A percentile compares a stretch with the other conserved stretches of the same genome.
Conservation (phyloP, 2,888 invertebrate species). For the Heliconius hortense region DNA sequence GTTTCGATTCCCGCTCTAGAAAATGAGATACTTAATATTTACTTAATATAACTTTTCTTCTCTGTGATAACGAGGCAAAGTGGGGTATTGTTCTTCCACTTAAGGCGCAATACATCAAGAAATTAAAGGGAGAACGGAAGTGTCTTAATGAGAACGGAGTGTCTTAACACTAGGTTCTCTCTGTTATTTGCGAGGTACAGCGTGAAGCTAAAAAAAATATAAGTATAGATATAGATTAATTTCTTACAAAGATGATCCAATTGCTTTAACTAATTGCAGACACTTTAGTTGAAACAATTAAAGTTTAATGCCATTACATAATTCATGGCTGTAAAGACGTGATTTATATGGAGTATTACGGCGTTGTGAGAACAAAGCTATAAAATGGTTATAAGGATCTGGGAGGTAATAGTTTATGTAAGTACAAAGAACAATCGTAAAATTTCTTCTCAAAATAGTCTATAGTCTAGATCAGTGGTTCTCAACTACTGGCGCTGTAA, state of each 20-base stretch:
- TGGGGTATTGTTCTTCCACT: no score
- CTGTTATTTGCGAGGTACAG: not conserved
- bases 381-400: not conserved
- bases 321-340: conserved; percentile 5
- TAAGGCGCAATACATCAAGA: no score
- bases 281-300: conserved; percentile 1
- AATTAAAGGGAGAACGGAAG: no score
- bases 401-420: not conserved
- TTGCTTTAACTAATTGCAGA: not conserved
- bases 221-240: not conserved
- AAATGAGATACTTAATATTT: no score
- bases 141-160: not conserved
- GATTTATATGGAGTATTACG: not conserved
- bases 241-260: not conserved
- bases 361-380: not conserved
- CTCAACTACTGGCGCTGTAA: not conserved
- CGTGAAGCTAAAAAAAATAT: not conserved
- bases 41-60: no score
- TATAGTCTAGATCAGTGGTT: not conserved
- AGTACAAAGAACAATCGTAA: conserved; percentile 10
- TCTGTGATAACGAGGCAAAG: no score
- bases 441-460: not conserved
- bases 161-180: not conserved
- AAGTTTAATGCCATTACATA: not conserved
- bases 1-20: no score